Evolutionary conservation across 2,888 invertebrate species (phyloP), one percentile per base, ranked within the genome.

Genomic region (Polydrusus tereticollis): DNA sequence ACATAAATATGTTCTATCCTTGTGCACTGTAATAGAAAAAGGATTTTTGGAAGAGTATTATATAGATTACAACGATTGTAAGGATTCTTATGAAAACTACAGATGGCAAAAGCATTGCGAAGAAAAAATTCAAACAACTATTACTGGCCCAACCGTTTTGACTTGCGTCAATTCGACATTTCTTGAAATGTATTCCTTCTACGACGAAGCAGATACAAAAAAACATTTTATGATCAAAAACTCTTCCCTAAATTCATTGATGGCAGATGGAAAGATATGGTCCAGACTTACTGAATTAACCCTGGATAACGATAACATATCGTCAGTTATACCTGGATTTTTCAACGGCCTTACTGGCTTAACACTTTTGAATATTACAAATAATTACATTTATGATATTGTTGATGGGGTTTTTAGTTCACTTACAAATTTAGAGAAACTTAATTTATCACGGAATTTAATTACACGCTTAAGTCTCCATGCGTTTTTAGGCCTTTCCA

Each of bases 381-480:
- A 59, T 38, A 59, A 59, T 7, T 7, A 41, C n/a, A 38, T 59
- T 1, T 7, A 18, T 1, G 23, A 38, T 12, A 23, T 59, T 12
- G 41, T 21, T n/a, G 58, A 59, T 38, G 58, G 58, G 0, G 58
- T 59, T 1, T 59, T 59, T 38, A 41, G 58, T 41, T 12, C 38
- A 1, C n/a, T 59, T 5, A n/a, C 14, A 12, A 2, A 21, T 1
- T 41, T 59, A 59, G 5, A 23, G 0, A 38, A 21, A 21, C 38
- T 59, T 18, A 41, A 36, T 59, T 59, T 59, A 38, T 41, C 41
- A 1, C 41, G 23, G 18, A 59, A 59, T 21, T 41, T 8, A 21
- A 59, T 59, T 18, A 12, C 0, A 7, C n/a, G 33, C 21, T n/a
- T 59, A 12, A 6, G 41, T 1, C 5, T 38, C 6, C 38, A 38